A percentile compares a stretch with the other conserved stretches of the same genome.
Evolutionary conservation across 2,888 invertebrate species (phyloP).

Genomic region (Bunonema sp.): DNA sequence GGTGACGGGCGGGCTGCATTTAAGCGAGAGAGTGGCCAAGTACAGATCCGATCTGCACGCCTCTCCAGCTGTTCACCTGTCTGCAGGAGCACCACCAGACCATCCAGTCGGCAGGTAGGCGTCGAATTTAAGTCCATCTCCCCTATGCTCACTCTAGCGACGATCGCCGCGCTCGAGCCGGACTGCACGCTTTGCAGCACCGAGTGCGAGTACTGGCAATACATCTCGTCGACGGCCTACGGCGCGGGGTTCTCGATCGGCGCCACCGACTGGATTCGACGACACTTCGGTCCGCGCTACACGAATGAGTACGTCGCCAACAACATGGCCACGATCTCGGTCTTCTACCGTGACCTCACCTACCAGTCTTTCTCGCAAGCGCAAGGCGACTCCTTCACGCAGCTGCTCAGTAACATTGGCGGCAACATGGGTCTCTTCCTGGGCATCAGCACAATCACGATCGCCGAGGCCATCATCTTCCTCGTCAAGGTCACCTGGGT

Average conservation of each 20-base stretch:
- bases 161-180: conserved; percentile 3
- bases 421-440: conserved; percentile 43
- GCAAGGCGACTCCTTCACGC: conserved; percentile 18
- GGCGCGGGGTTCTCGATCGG: conserved; percentile 16
- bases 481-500: conserved; percentile 17
- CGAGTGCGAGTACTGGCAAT: conserved; percentile 22
- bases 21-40: no score
- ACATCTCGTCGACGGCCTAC: conserved; percentile 5
- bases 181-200: conserved; percentile 13
- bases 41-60: conserved; percentile 1
- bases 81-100: no score
- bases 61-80: neutral
- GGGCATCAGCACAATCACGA: conserved; percentile 38
- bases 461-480: conserved; percentile 33
- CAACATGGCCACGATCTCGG: conserved; percentile 23
- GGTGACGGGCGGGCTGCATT: no score
- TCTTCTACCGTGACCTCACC: conserved; percentile 30
- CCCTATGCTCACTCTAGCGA: no score
- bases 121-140: no score
- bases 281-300: no score
- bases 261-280: conserved; percentile 7
- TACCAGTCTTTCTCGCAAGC: conserved; percentile 33
- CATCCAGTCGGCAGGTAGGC: no score
- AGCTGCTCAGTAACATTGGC: conserved; percentile 32
- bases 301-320: conserved; percentile 5